Percentiles rank a stretch among this genome's conserved stretches.
These are phyloP conservation scores for Caranx ignobilis DNA, from an alignment of 2,113 vertebrate genomes.

Conservation along the genomic window DNA sequence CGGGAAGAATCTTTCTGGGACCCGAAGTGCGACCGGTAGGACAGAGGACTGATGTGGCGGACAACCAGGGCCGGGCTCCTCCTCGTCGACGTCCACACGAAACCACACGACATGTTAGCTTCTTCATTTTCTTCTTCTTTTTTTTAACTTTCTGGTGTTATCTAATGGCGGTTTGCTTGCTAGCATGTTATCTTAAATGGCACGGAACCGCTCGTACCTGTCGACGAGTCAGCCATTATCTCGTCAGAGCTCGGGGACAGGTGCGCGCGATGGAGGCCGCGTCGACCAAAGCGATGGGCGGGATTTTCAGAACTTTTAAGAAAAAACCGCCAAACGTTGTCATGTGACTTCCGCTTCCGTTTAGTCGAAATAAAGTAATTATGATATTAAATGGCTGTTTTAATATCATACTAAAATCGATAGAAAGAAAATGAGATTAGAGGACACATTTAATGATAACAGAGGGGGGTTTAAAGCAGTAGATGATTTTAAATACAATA, in stretches of 20 bases:
- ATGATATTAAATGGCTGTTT: too few relatives aligned
- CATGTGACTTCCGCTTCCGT: neutral
- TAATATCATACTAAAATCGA: too few relatives aligned
- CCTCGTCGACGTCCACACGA: neutral
- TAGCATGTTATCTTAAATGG: neutral
- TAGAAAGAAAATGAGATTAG: neutral
- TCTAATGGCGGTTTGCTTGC: neutral
- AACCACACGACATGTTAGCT: neutral
- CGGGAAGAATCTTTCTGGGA: neutral
- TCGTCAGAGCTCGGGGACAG: neutral
- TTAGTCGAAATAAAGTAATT: too few relatives aligned
- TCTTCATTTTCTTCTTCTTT: too few relatives aligned
- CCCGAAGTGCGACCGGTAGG: neutral
- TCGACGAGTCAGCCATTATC: neutral
- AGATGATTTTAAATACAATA: too few relatives aligned
- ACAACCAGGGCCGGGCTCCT: too few relatives aligned
- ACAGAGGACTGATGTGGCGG: neutral
- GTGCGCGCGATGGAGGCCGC: too few relatives aligned
- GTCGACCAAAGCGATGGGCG: neutral
- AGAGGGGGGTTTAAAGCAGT: too few relatives aligned
- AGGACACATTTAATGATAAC: too few relatives aligned
- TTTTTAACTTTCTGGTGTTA: too few relatives aligned
- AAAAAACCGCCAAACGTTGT: neutral
- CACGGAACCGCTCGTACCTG: neutral
- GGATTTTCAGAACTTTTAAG: neutral